A percentile compares a stretch with the other conserved stretches of the same genome.
Evolutionary conservation across 2,797 vertebrate species (phyloP).

Genomic region (Botia almorhae): DNA sequence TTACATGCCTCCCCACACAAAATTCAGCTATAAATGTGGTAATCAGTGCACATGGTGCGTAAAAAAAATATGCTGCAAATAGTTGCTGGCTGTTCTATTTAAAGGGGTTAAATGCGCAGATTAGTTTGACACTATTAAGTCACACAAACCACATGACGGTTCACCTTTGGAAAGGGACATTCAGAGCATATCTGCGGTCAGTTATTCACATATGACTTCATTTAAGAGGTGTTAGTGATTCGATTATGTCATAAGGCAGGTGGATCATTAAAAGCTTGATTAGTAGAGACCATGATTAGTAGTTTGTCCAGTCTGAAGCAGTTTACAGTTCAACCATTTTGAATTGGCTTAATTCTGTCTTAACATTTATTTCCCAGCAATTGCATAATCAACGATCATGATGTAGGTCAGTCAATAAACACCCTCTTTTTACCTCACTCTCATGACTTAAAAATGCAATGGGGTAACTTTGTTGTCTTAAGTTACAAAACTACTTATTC

Average conservation of each 20-base stretch:
- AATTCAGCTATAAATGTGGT: too few relatives aligned
- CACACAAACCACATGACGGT: background rate
- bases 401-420: slow-evolving; percentile 5
- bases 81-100: too few relatives aligned
- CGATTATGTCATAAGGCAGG: slow-evolving; percentile 82
- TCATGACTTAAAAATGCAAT: background rate
- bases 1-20: too few relatives aligned
- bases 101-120: too few relatives aligned
- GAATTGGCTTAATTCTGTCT: background rate
- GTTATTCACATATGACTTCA: slow-evolving; percentile 48
- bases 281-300: slow-evolving; percentile 78
- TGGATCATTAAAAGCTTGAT: slow-evolving; percentile 82
- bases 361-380: slow-evolving; percentile 14
- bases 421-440: background rate
- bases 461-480: slow-evolving; percentile 19
- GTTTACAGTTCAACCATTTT: slow-evolving; percentile 32
- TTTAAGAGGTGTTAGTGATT: slow-evolving; percentile 67
- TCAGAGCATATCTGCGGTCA: slow-evolving; percentile 33
- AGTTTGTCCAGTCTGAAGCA: slow-evolving; percentile 71
- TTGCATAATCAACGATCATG: slow-evolving; percentile 23
- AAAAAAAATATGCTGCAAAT: too few relatives aligned
- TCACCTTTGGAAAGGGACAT: slow-evolving; percentile 29
- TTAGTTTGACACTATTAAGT: too few relatives aligned
- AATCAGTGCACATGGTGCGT: too few relatives aligned
- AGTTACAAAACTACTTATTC: slow-evolving; percentile 29